Percentiles rank a stretch among this genome's conserved stretches.
These are phyloP conservation scores for Percopsis transmontana DNA, from an alignment of 2,113 vertebrate species.

Conservation along the genomic window DNA sequence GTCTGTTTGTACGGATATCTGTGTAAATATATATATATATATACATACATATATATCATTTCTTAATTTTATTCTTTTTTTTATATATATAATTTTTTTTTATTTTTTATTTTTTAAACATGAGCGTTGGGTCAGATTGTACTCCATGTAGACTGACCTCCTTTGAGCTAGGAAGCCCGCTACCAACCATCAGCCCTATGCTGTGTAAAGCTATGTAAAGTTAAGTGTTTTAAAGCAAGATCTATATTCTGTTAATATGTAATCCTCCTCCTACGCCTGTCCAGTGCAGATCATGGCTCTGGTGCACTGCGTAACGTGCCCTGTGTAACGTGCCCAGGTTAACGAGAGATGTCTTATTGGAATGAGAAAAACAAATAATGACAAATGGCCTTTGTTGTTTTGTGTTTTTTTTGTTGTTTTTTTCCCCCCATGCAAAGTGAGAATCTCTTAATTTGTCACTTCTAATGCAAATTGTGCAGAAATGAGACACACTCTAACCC, in stretches of 20 bases:
- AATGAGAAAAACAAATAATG: not conserved
- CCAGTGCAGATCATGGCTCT: not conserved
- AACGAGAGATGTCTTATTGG: slow-evolving; percentile 12
- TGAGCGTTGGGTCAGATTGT: slow-evolving; percentile 15
- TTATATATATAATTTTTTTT: slow-evolving; percentile 7
- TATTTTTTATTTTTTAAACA: slow-evolving; percentile 9
- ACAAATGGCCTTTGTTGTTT: too few species aligned
- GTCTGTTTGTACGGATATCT: slow-evolving; percentile 40
- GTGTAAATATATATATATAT: slow-evolving; percentile 57
- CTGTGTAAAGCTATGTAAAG: not conserved
- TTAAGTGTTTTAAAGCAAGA: too few species aligned
- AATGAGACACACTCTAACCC: not conserved
- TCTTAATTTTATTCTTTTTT: slow-evolving; percentile 19
- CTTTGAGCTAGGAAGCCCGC: not conserved
- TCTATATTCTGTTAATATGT: too few species aligned
- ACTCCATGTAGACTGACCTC: not conserved
- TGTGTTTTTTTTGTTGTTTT: too few species aligned
- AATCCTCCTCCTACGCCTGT: too few species aligned
- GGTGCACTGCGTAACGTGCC: slow-evolving; percentile 4
- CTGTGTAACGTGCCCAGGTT: slow-evolving; percentile 5
- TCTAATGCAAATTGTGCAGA: not conserved
- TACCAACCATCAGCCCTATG: not conserved
- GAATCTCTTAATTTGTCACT: not conserved
- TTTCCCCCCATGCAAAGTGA: not conserved
- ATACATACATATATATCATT: slow-evolving; percentile 19